Evolutionary conservation across 2,113 vertebrate genomes (phyloP), one percentile per base, ranked within the genome.

Genomic region (Vimba vimba): DNA sequence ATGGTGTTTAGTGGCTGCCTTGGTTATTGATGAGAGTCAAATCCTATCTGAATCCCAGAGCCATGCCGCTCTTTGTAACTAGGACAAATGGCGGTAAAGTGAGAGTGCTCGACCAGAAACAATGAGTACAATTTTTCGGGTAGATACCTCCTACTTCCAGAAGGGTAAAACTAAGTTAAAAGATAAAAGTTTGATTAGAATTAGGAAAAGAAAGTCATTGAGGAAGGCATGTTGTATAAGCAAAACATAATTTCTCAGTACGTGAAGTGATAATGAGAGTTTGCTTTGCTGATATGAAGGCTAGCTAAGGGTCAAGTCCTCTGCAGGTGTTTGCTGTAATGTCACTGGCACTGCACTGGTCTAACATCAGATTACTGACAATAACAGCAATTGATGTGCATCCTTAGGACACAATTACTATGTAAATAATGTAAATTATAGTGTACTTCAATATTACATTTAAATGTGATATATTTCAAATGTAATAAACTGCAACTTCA

Each of bases 21-120:
- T 83, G 81, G 81, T 83, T 83, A 83, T 83, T 83, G 81, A 79
- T 79, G 84, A 86, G 60, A 86, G 76, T 73, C 85, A 68, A 79
- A 80, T 43, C 27, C 62, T 77, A 59, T 86, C 50, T 80, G 84
- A 79, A 86, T 86, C 47, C 47, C 66, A 39, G 81, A 43, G 66
- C 66, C 30, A 43, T 59, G 81, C 50, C 12, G 45, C 62, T 68
- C 62, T 82, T 82, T 68, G 45, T 66, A 85, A 79, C 39, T 85
- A 85, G 60, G 71, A 62, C 59, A 76, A 79, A 85, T 50, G 45
- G 25, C 55, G 75, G 33, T 77, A 66, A 78, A 79, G 60, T 17
- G 60, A 52, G 30, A 73, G 30, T 23, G 33, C 13, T 59, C 8
- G 77, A 23, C 71, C 43, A 80, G 78, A 55, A 69, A 57, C 47